phyloP scores from a whole-genome alignment of 2,113 vertebrate genomes.

The Hypomesus transpacificus region DNA sequence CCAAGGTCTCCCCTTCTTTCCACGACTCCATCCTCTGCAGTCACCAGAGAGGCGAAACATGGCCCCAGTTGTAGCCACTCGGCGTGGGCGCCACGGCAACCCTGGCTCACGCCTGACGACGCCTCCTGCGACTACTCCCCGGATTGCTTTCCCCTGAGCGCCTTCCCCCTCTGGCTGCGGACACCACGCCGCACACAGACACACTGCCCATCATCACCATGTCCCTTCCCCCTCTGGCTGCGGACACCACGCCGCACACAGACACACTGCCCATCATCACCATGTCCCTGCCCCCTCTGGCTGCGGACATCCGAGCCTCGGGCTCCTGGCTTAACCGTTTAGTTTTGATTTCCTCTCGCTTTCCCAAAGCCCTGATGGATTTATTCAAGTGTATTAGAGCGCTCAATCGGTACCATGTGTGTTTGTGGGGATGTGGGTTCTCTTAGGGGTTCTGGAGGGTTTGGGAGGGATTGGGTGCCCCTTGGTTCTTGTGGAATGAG shows the following conservation, averaged over 20 bases:
- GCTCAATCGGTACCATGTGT: slow-evolving; percentile 57
- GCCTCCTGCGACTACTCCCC: slow-evolving; percentile 17
- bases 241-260: too few relatives aligned
- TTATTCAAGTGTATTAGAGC: slow-evolving; percentile 39
- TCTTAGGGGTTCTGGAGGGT: slow-evolving; percentile 48
- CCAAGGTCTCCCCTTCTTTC: slow-evolving; percentile 49
- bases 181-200: too few relatives aligned
- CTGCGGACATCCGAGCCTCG: slow-evolving; percentile 11
- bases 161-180: background rate
- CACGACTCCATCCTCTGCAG: slow-evolving; percentile 52
- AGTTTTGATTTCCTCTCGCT: slow-evolving; percentile 49
- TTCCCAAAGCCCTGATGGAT: slow-evolving; percentile 24
- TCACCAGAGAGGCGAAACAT: slow-evolving; percentile 42
- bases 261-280: too few relatives aligned
- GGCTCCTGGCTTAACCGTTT: slow-evolving; percentile 29
- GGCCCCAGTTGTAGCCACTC: slow-evolving; percentile 59
- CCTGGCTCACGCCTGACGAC: slow-evolving; percentile 46
- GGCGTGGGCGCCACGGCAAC: slow-evolving; percentile 18
- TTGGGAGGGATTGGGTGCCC: slow-evolving; percentile 34
- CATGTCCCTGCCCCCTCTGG: too few relatives aligned
- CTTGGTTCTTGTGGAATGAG: slow-evolving; percentile 44
- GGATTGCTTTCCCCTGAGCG: slow-evolving; percentile 14
- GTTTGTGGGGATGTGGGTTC: slow-evolving; percentile 50
- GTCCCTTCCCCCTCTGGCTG: too few relatives aligned
- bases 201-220: too few relatives aligned